Percentiles rank a stretch among this genome's conserved stretches.
Conservation (phyloP, 2,888 invertebrate genomes). For the Drosophila anomalata region DNA sequence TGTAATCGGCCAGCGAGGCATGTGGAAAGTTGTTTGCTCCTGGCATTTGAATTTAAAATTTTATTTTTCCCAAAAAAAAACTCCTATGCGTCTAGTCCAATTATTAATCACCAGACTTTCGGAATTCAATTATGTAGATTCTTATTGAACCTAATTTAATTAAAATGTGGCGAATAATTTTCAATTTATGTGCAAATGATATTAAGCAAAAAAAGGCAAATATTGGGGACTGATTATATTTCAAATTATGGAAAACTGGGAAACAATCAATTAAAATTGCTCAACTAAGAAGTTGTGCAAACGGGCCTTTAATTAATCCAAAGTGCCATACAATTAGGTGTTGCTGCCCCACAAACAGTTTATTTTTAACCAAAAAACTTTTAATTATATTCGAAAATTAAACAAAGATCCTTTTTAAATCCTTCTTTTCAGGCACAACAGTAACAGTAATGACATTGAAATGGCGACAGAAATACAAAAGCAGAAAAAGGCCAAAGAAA, state of each 20-base stretch:
- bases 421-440: conserved; percentile 69
- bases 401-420: not conserved
- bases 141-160: conserved; percentile 11
- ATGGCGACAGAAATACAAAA: conserved; percentile 83
- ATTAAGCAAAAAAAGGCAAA: conserved; percentile 3
- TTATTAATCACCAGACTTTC: conserved; percentile 17
- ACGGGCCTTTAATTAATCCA: not conserved
- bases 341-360: not conserved
- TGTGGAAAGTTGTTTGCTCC: conserved; percentile 18
- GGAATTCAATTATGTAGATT: conserved; percentile 23
- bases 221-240: conserved; percentile 6
- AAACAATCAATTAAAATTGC: conserved; percentile 9
- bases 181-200: conserved; percentile 27
- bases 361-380: not conserved
- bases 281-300: conserved; percentile 1
- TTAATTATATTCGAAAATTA: not conserved
- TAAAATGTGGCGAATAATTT: conserved; percentile 5
- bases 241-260: conserved; percentile 23
- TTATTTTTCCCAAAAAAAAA: not conserved
- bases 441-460: conserved; percentile 82
- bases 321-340: not conserved
- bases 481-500: conserved; percentile 77
- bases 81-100: not conserved
- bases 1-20: conserved; percentile 55
- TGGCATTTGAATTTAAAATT: conserved; percentile 33